Base-by-base conservation (phyloP, 1,140 invertebrate species). In the Caenorhabditis latens region DNA sequence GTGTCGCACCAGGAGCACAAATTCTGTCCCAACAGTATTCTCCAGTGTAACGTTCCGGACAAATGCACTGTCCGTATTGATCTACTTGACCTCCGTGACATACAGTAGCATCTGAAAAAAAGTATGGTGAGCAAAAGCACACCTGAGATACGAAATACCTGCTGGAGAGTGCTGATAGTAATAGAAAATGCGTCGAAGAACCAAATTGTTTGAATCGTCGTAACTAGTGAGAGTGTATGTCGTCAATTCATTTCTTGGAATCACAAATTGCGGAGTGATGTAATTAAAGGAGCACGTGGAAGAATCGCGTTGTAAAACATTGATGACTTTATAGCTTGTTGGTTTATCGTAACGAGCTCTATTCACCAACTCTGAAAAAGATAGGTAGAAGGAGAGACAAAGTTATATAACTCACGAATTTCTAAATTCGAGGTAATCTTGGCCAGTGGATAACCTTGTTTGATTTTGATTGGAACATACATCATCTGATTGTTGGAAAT, bases 11-110 rank as follows among this genome's bases (percentile, higher is more conserved):
- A 11, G 61, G 16, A 14, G 32, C 61, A 65, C 61, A 65, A 14
- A 65, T 65, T 40, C 61, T 42, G 40, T 65, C 61, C 61, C 61
- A 65, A 14, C 61, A 65, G 61, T 65, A 65, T 16, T 65, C 61
- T 40, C 61, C 61, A 32, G 61, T 65, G 61, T 65, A 65, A 40
- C 61, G 13, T 65, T 65, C 61, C 11, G 61, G 61, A 40, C 61
- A 65, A 2, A 65, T n/a, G 4, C 61, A 65, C n/a, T 40, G 21
- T 14, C 61, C 61, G n/a, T 40, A 65, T 65, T 65, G 32, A 40
- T 65, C 61, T 5, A 65, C 32, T 65, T 65, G 24, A 19, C n/a
- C 61, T 1, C 61, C 61, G 16, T 65, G 61, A 16, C 61, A 65
- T 5, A 65, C 32, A 65, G 61, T 42, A 42, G 32, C 11, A 40